phyloP scores from a whole-genome alignment of 2,888 invertebrate species.

The Sycophila texana region DNA sequence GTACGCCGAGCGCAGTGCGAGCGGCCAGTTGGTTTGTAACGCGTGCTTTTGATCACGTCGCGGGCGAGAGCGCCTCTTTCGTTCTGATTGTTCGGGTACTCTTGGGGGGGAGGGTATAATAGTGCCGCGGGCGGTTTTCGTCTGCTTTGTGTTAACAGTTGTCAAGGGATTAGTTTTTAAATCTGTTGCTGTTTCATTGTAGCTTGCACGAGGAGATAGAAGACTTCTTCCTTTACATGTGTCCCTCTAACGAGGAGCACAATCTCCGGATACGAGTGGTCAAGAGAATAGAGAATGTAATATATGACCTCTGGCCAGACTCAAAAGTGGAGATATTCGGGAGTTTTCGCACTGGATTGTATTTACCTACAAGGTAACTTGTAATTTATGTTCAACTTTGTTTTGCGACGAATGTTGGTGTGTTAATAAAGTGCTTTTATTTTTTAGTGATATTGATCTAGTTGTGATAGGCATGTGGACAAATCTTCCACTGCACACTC shows the following conservation, averaged over 20 bases:
- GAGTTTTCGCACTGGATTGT: constrained; percentile 97
- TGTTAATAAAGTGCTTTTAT: constrained; percentile 30
- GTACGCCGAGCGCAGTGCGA: not conserved
- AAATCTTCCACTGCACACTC: constrained; percentile 91
- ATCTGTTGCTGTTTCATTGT: constrained; percentile 60
- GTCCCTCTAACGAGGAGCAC: constrained; percentile 94
- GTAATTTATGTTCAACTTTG: not conserved
- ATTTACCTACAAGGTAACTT: constrained; percentile 92
- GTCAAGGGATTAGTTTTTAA: not conserved
- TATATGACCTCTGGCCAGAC: constrained; percentile 93
- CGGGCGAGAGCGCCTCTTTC: not conserved
- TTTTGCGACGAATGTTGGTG: not conserved
- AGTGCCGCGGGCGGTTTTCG: too few species aligned
- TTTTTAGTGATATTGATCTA: constrained; percentile 82
- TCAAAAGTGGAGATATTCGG: constrained; percentile 98
- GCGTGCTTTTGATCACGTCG: not conserved
- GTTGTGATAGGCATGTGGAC: constrained; percentile 88
- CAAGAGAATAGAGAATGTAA: constrained; percentile 90
- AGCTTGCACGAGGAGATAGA: constrained; percentile 98
- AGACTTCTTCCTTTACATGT: constrained; percentile 97
- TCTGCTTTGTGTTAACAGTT: not conserved
- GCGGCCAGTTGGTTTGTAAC: not conserved
- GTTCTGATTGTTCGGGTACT: not conserved
- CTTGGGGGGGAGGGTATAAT: too few species aligned
- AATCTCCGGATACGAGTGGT: constrained; percentile 92